phyloP scores from a whole-genome alignment of 2,797 vertebrate species.

The Vireo griseus region DNA sequence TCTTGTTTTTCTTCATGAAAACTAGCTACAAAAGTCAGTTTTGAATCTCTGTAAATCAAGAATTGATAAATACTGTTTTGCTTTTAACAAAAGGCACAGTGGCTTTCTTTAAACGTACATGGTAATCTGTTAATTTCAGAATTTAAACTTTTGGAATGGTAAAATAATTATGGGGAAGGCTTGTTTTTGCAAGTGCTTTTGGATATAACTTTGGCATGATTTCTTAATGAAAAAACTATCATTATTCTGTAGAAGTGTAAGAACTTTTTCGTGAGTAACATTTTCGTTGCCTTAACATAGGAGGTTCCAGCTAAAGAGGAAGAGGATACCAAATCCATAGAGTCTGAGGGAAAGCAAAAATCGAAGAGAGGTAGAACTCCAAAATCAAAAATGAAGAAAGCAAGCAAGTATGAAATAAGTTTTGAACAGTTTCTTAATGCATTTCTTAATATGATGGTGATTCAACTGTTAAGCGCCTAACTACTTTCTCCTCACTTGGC shows the following conservation, averaged over 20 bases:
- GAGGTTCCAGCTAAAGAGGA: conserved; percentile 67
- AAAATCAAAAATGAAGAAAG: conserved; percentile 72
- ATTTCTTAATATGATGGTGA: not conserved
- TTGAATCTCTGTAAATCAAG: not conserved
- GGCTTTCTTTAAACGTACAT: not conserved
- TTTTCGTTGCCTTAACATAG: conserved; percentile 62
- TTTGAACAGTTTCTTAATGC: not conserved
- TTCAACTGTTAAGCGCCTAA: not conserved
- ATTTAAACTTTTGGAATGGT: not conserved
- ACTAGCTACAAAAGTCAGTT: not conserved
- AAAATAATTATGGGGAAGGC: not conserved
- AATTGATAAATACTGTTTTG: not conserved
- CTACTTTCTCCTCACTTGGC: not conserved
- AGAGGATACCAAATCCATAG: conserved; percentile 3
- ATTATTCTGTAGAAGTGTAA: not conserved
- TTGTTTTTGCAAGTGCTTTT: not conserved
- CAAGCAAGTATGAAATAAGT: conserved; percentile 74
- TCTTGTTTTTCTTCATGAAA: not conserved
- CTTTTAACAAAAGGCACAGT: not conserved
- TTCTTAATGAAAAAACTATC: not conserved
- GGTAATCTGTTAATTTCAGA: not conserved
- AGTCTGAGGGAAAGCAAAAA: conserved; percentile 46
- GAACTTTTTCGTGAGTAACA: not conserved
- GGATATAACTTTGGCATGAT: not conserved
- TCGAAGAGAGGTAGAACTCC: conserved; percentile 58